Percentiles rank a stretch among this genome's conserved stretches.
Evolutionary conservation across 2,888 invertebrate species (phyloP).

Genomic region (Argyresthia albistria): DNA sequence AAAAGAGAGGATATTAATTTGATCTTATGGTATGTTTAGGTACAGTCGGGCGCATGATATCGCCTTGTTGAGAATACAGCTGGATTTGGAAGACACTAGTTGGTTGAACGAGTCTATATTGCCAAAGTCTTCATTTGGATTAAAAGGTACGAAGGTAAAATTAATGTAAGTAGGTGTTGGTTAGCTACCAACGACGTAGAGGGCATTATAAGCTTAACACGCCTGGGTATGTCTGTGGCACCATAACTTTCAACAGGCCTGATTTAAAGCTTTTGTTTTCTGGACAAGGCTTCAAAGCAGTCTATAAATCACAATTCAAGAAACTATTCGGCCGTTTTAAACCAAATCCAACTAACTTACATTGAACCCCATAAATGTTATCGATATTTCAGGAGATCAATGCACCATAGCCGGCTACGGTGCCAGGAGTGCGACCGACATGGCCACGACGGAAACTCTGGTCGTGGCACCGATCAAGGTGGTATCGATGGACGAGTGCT

Average conservation of each 20-base stretch:
- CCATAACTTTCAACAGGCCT: too few species aligned
- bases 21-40: constrained; percentile 27
- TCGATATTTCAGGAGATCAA: not conserved
- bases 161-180: too few species aligned
- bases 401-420: constrained; percentile 58
- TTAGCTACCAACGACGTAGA: too few species aligned
- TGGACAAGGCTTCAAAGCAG: too few species aligned
- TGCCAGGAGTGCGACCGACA: constrained; percentile 19
- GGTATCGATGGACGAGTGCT: constrained; percentile 49
- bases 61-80: constrained; percentile 39
- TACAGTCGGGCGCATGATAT: constrained; percentile 50
- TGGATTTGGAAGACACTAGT: constrained; percentile 25
- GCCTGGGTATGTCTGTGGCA: too few species aligned
- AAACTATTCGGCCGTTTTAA: too few species aligned
- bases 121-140: constrained; percentile 45
- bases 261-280: too few species aligned
- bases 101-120: constrained; percentile 32
- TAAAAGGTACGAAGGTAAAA: constrained; percentile 12
- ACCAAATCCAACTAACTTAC: too few species aligned
- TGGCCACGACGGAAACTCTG: constrained; percentile 30
- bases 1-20: too few species aligned
- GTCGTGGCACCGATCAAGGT: constrained; percentile 34
- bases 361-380: too few species aligned
- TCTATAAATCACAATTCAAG: too few species aligned
- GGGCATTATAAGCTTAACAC: too few species aligned